Evolutionary conservation across 2,113 vertebrate species (phyloP).

Genomic region (Fulica atra): DNA sequence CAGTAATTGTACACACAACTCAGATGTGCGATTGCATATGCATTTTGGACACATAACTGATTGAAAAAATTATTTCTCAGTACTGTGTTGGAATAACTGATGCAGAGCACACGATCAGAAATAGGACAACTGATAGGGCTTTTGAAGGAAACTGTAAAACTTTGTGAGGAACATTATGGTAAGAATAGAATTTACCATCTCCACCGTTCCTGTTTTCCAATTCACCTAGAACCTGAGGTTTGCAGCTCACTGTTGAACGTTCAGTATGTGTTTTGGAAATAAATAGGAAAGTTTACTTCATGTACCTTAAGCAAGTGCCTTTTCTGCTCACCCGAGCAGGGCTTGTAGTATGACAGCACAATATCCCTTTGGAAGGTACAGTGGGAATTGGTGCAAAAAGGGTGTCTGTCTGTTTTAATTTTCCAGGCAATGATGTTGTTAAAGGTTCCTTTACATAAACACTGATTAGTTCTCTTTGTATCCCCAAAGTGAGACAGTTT

Average conservation of each 20-base stretch:
- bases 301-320: neutral
- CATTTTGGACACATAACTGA: slow-evolving; percentile 56
- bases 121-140: neutral
- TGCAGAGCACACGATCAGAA: neutral
- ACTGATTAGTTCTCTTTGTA: neutral
- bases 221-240: neutral
- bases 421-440: neutral
- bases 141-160: neutral
- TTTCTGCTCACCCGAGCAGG: neutral
- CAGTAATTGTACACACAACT: slow-evolving; percentile 63
- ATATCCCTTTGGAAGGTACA: neutral
- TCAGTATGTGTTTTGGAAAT: neutral
- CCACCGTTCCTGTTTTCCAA: neutral
- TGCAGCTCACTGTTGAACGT: neutral
- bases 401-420: neutral
- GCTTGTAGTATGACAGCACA: neutral
- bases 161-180: neutral
- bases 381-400: neutral
- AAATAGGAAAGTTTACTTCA: neutral
- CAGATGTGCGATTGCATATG: slow-evolving; percentile 18
- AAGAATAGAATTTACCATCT: neutral
- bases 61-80: slow-evolving; percentile 24
- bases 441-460: neutral
- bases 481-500: neutral
- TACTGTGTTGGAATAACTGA: neutral